A percentile compares a stretch with the other conserved stretches of the same genome.
Conservation (phyloP, 1,140 invertebrate genomes). For the Popillia japonica region DNA sequence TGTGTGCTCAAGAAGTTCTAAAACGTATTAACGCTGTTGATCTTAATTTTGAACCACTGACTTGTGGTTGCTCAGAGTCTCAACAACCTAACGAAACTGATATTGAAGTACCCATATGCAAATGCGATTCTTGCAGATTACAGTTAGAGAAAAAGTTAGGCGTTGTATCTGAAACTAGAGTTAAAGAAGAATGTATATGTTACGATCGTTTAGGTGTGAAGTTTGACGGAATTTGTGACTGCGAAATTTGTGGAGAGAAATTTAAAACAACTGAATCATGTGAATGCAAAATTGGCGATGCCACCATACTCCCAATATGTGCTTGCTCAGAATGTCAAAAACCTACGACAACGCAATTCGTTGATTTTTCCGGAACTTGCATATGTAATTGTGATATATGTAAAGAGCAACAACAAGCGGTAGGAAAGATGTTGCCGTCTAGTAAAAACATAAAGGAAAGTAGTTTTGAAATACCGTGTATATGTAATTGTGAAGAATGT, state of each 20-base stretch:
- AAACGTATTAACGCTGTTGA: background rate
- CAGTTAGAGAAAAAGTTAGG: background rate
- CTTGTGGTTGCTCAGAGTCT: background rate
- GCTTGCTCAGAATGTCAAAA: background rate
- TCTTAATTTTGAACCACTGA: background rate
- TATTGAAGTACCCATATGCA: background rate
- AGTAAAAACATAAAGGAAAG: background rate
- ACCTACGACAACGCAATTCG: background rate
- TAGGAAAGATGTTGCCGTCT: background rate
- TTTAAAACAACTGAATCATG: background rate
- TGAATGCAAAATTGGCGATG: background rate
- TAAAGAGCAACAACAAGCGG: background rate
- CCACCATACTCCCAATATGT: background rate
- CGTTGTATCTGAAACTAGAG: background rate
- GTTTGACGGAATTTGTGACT: background rate
- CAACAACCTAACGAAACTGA: background rate
- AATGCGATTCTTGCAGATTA: background rate
- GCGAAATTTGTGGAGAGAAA: slow-evolving; percentile 9
- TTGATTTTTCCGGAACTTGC: background rate
- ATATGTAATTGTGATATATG: slow-evolving; percentile 18
- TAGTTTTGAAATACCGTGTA: background rate
- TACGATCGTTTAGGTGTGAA: background rate
- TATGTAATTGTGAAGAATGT: background rate
- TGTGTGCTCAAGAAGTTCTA: background rate
- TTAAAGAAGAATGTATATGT: background rate